Conservation (phyloP, 2,113 vertebrate genomes). For the Jaculus jaculus region DNA sequence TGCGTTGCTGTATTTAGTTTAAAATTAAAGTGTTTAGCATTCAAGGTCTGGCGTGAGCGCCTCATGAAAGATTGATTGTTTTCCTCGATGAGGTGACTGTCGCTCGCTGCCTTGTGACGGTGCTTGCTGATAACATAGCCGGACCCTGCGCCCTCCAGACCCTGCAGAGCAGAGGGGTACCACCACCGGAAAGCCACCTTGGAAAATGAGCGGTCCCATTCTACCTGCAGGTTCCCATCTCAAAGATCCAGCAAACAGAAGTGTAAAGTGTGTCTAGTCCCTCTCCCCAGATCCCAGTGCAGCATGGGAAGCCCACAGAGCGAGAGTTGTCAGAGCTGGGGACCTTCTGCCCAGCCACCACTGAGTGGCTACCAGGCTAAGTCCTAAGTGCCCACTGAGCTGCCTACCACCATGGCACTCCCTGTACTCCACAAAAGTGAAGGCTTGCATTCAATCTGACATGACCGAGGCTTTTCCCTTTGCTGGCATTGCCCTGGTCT, state of each 20-base stretch:
- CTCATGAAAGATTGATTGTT: conserved; percentile 23
- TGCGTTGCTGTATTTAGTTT: not conserved
- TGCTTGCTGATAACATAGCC: rapidly evolving
- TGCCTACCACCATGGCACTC: not conserved
- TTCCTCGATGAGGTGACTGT: not conserved
- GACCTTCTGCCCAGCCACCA: too few relatives aligned
- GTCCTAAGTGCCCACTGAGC: not conserved
- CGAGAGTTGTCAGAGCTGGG: not conserved
- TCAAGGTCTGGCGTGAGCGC: not conserved
- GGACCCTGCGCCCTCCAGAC: rapidly evolving
- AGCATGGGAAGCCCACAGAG: not conserved
- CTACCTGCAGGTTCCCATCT: not conserved
- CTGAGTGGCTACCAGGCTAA: not conserved
- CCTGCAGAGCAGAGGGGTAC: not conserved
- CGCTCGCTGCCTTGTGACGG: not conserved
- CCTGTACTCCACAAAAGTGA: too few relatives aligned
- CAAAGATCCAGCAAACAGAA: not conserved
- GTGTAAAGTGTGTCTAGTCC: too few relatives aligned
- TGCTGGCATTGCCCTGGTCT: not conserved
- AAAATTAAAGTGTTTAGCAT: conserved; percentile 36
- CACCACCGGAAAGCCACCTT: not conserved
- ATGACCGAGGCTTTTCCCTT: not conserved
- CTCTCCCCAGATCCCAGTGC: too few relatives aligned
- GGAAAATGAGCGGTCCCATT: not conserved
- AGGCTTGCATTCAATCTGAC: too few relatives aligned